These are phyloP conservation scores for Hemiscyllium ocellatum DNA, from an alignment of 2,113 vertebrate genomes.

Conservation along the genomic window DNA sequence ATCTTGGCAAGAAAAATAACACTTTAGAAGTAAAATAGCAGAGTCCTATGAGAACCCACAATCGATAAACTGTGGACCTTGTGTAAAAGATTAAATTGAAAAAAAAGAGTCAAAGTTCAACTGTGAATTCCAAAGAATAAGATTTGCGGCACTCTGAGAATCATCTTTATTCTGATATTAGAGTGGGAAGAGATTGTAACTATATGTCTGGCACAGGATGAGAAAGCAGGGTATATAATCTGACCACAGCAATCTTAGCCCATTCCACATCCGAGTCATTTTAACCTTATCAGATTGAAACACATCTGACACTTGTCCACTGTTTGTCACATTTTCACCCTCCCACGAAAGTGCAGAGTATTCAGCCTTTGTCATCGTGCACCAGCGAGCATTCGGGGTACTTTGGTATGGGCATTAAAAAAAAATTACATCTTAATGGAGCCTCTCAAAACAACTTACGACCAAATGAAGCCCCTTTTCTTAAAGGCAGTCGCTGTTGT, in stretches of 20 bases:
- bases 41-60: not conserved
- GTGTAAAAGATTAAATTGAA: not conserved
- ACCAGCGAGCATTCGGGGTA: not conserved
- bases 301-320: not conserved
- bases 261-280: not conserved
- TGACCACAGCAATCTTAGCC: not conserved
- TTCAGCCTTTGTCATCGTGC: not conserved
- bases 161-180: not conserved
- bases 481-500: not conserved
- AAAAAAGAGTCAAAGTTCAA: not conserved
- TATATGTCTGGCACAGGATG: not conserved
- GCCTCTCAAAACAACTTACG: not conserved
- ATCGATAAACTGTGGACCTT: not conserved
- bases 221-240: not conserved
- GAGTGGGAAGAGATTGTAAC: not conserved
- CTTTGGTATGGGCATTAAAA: not conserved
- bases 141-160: not conserved
- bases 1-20: not conserved
- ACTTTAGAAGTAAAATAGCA: not conserved
- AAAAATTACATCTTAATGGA: not conserved
- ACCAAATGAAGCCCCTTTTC: not conserved
- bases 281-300: not conserved
- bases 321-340: not conserved
- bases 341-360: not conserved
- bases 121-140: not conserved